Evolutionary conservation across 2,797 vertebrate genomes (phyloP).

Genomic region (Lacerta bilineata): DNA sequence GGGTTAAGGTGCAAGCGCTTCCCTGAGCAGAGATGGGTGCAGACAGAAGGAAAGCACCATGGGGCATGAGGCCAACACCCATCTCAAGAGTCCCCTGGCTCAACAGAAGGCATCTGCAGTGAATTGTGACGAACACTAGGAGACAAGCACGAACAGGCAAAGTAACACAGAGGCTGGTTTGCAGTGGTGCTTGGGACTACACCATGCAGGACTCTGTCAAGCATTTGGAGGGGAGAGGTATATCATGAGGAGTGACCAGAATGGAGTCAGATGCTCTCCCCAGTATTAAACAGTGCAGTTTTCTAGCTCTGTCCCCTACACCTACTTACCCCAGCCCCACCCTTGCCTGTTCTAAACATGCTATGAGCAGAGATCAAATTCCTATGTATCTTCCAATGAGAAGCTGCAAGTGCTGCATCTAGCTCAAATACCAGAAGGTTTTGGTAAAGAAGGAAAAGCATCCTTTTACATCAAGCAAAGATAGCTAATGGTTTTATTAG

Average conservation of each 20-base stretch:
- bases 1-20: constrained; percentile 38
- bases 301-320: constrained; percentile 18
- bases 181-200: constrained; percentile 72
- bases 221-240: constrained; percentile 41
- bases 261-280: constrained; percentile 37
- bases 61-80: constrained; percentile 35
- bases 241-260: constrained; percentile 43
- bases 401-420: constrained; percentile 19
- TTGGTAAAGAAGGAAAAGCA: constrained; percentile 4
- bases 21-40: constrained; percentile 59
- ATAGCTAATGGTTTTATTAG: constrained; percentile 20
- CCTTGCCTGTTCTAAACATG: constrained; percentile 17
- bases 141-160: constrained; percentile 73
- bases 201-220: constrained; percentile 69
- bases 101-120: constrained; percentile 37
- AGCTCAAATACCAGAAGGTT: constrained; percentile 19
- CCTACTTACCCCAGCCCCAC: constrained; percentile 3
- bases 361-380: constrained; percentile 24
- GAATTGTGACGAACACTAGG: constrained; percentile 57
- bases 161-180: constrained; percentile 73
- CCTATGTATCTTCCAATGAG: constrained; percentile 21
- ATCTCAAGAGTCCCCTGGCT: constrained; percentile 44
- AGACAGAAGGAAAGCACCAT: constrained; percentile 51
- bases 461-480: constrained; percentile 21
- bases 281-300: constrained; percentile 9